Percentiles rank a stretch among this genome's conserved stretches.
These are phyloP conservation scores for Griposia aprilina DNA, from an alignment of 2,888 invertebrate genomes.

Conservation along the genomic window DNA sequence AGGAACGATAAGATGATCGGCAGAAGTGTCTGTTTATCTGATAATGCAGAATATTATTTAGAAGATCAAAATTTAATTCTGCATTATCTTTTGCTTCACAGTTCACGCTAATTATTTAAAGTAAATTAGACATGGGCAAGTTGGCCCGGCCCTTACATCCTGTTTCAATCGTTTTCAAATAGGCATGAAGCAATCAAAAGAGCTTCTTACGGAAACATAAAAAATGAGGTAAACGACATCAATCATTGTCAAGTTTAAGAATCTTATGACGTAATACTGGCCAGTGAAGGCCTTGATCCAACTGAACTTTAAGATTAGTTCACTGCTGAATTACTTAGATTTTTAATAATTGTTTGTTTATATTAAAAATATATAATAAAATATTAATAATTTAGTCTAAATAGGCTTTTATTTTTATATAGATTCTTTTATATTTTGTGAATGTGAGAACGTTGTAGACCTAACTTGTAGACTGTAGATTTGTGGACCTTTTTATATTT, in stretches of 20 bases:
- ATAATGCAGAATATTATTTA: neutral
- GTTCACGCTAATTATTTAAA: neutral
- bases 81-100: neutral
- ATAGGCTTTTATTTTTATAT: too few species aligned
- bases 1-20: neutral
- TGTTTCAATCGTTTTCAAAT: slow-evolving; percentile 18
- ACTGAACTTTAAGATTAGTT: slow-evolving; percentile 3
- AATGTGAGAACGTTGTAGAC: too few species aligned
- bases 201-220: slow-evolving; percentile 21
- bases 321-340: neutral
- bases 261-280: neutral
- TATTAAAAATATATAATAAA: too few species aligned
- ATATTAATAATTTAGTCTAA: too few species aligned
- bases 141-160: neutral
- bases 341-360: neutral
- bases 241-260: slow-evolving; percentile 29
- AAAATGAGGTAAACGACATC: slow-evolving; percentile 46
- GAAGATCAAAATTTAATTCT: neutral
- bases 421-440: too few species aligned
- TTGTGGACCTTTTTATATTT: too few species aligned
- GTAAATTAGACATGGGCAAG: neutral
- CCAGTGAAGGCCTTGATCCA: slow-evolving; percentile 10
- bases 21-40: neutral
- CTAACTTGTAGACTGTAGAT: too few species aligned
- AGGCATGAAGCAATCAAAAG: slow-evolving; percentile 16